Percentiles rank a stretch among this genome's conserved stretches.
These are phyloP conservation scores for Matsumurasca onukii DNA, from an alignment of 1,140 invertebrate species.

Conservation along the genomic window DNA sequence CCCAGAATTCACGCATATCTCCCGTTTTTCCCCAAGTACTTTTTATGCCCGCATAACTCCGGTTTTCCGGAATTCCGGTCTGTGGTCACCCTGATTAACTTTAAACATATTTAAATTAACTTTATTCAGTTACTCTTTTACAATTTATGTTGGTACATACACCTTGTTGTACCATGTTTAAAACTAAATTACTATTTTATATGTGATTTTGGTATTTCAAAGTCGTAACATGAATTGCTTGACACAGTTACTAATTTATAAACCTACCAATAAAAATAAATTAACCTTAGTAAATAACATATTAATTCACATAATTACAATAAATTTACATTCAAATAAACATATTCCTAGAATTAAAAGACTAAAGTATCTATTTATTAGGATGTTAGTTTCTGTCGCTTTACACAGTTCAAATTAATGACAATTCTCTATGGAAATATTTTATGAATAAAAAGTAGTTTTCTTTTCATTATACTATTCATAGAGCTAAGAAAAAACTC, in stretches of 20 bases:
- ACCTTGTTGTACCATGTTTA: background rate
- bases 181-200: background rate
- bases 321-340: slow-evolving; percentile 7
- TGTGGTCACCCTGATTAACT: background rate
- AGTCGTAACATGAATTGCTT: background rate
- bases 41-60: too few species aligned
- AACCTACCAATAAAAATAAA: slow-evolving; percentile 6
- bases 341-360: background rate
- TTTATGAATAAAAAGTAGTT: background rate
- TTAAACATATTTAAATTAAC: background rate
- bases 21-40: too few species aligned
- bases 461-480: background rate
- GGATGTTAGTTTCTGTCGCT: background rate
- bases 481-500: background rate
- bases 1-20: too few species aligned
- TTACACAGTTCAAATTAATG: background rate
- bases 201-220: background rate
- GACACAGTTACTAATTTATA: slow-evolving; percentile 7
- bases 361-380: background rate
- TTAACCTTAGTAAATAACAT: slow-evolving; percentile 22
- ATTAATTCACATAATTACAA: slow-evolving; percentile 1
- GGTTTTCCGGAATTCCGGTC: too few species aligned
- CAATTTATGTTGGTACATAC: background rate
- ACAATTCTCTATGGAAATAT: background rate
- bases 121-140: background rate